A percentile compares a stretch with the other conserved stretches of the same genome.
Evolutionary conservation across 1,140 invertebrate genomes (phyloP).

Genomic region (Pemphigus obesinymphae): DNA sequence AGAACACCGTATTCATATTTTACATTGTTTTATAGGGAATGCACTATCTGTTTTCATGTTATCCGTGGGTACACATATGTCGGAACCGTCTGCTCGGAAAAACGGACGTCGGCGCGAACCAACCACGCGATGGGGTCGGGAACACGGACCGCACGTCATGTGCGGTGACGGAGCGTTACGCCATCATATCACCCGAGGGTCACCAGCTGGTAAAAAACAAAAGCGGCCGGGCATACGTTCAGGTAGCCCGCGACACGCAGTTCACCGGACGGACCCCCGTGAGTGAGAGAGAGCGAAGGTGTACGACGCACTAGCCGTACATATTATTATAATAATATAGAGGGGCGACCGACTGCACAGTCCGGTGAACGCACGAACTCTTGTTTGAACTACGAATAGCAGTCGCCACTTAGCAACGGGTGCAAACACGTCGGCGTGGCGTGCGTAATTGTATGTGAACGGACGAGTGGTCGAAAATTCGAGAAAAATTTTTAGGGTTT

Average conservation of each 20-base stretch:
- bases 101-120: too few species aligned
- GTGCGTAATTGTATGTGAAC: not conserved
- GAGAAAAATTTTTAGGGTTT: too few species aligned
- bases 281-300: not conserved
- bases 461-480: not conserved
- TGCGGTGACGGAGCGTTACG: not conserved
- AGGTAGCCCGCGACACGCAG: not conserved
- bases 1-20: too few species aligned
- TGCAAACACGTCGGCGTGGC: not conserved
- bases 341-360: not conserved
- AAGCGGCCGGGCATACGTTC: not conserved
- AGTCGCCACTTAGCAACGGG: slow-evolving; percentile 19
- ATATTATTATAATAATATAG: not conserved
- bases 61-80: too few species aligned
- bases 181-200: too few species aligned
- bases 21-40: too few species aligned
- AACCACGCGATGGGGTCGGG: not conserved
- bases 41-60: too few species aligned
- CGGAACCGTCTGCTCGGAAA: too few species aligned
- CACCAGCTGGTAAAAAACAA: slow-evolving; percentile 30
- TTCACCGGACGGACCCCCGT: too few species aligned
- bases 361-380: not conserved
- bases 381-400: not conserved
- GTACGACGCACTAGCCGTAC: not conserved
- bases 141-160: not conserved